Evolutionary conservation across 2,113 vertebrate species (phyloP).

Genomic region (Pseudorhombus dupliciocellatus): DNA sequence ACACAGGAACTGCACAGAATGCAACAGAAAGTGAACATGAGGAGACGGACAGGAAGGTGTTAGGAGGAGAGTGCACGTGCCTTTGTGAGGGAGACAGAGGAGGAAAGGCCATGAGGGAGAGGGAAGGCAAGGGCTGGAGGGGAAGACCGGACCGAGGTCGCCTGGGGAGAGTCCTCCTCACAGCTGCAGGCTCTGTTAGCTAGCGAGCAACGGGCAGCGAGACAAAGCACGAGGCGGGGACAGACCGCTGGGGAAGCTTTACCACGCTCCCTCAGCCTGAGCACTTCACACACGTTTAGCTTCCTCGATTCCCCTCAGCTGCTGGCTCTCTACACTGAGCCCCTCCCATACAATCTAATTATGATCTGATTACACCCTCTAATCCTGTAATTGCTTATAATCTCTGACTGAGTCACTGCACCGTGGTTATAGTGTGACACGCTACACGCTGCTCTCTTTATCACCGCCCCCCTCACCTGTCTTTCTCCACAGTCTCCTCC

Average conservation of each 20-base stretch:
- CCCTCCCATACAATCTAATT: slow-evolving; percentile 7
- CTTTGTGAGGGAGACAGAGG: slow-evolving; percentile 23
- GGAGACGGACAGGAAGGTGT: slow-evolving; percentile 20
- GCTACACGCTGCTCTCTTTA: background rate
- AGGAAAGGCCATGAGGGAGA: slow-evolving; percentile 26
- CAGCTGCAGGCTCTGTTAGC: slow-evolving; percentile 63
- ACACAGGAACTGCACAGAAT: slow-evolving; percentile 26
- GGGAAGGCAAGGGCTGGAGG: slow-evolving; percentile 40
- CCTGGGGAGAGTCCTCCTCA: slow-evolving; percentile 51
- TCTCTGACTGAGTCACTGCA: slow-evolving; percentile 3
- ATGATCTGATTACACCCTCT: slow-evolving; percentile 28
- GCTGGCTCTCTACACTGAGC: background rate
- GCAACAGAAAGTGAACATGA: slow-evolving; percentile 41
- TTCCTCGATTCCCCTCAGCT: slow-evolving; percentile 5
- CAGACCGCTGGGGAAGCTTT: slow-evolving; percentile 74
- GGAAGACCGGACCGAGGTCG: slow-evolving; percentile 42
- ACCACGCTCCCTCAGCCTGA: slow-evolving; percentile 73
- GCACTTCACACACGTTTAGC: slow-evolving; percentile 36
- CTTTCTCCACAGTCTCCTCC: slow-evolving; percentile 84
- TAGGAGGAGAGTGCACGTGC: slow-evolving; percentile 29
- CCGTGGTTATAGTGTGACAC: slow-evolving; percentile 5
- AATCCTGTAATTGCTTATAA: slow-evolving; percentile 8
- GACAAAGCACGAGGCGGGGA: slow-evolving; percentile 79
- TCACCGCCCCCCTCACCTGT: slow-evolving; percentile 80
- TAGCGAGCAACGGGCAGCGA: slow-evolving; percentile 70